Conservation (phyloP, 2,888 invertebrate species). For the Spisula solida region DNA sequence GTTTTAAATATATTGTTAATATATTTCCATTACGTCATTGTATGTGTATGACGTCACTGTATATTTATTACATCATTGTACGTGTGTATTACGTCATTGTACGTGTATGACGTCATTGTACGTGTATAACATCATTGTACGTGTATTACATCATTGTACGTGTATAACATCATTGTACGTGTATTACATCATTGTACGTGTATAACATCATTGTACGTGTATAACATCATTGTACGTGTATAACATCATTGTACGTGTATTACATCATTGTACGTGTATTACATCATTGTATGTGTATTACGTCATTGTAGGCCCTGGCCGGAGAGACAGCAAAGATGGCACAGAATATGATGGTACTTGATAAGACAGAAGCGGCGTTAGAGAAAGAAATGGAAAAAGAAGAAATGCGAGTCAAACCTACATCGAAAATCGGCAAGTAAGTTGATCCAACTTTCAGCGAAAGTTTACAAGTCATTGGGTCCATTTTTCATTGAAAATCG, state of each 20-base stretch:
- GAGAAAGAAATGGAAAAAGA: constrained; percentile 65
- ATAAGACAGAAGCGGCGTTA: constrained; percentile 63
- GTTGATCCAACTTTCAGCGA: background rate
- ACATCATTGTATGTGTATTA: background rate
- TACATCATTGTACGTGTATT: background rate
- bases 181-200: background rate
- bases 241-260: too few species aligned
- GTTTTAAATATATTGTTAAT: too few species aligned
- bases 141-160: too few species aligned
- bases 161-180: constrained; percentile 54
- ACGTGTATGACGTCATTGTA: too few species aligned
- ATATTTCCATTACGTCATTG: too few species aligned
- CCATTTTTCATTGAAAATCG: too few species aligned
- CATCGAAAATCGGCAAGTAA: constrained; percentile 63
- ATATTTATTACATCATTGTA: too few species aligned
- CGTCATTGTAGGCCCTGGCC: constrained; percentile 57
- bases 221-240: constrained; percentile 30
- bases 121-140: too few species aligned
- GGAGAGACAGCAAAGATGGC: constrained; percentile 66
- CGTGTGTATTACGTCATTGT: too few species aligned
- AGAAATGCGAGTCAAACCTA: constrained; percentile 47
- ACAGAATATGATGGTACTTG: constrained; percentile 61
- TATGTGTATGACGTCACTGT: too few species aligned
- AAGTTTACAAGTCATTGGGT: too few species aligned
- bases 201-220: background rate